phyloP scores from a whole-genome alignment of 1,140 invertebrate species.

The Drosophila azteca region DNA sequence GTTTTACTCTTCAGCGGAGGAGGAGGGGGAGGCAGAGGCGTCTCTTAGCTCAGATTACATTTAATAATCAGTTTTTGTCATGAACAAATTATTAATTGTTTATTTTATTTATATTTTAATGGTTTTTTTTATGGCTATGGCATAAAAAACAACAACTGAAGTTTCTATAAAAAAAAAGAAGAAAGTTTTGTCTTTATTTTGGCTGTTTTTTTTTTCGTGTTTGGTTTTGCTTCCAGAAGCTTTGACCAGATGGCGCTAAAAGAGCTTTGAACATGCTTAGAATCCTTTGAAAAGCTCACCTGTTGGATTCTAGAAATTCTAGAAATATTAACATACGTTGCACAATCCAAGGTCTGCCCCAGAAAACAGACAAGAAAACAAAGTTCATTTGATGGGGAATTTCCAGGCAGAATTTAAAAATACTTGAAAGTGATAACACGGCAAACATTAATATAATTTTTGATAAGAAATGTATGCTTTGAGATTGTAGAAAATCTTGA shows the following conservation, averaged over 20 bases:
- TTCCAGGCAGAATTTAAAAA: neutral
- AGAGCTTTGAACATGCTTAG: constrained; percentile 51
- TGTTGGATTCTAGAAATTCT: constrained; percentile 43
- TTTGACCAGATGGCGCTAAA: constrained; percentile 53
- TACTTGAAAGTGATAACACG: neutral
- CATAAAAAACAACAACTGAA: constrained; percentile 3
- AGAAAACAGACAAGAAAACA: neutral
- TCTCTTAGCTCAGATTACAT: constrained; percentile 31
- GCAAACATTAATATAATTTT: neutral
- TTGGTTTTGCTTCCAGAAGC: constrained; percentile 30
- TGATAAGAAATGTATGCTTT: constrained; percentile 3
- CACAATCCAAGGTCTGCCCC: no score
- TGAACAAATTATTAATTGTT: constrained; percentile 26
- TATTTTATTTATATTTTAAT: constrained; percentile 29
- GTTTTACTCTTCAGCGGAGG: constrained; percentile 6
- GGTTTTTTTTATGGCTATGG: constrained; percentile 44
- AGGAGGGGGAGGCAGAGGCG: no score
- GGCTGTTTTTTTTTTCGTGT: neutral
- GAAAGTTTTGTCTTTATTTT: constrained; percentile 9
- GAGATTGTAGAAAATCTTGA: no score
- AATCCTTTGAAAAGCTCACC: constrained; percentile 45
- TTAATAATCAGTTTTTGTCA: constrained; percentile 48
- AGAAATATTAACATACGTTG: neutral
- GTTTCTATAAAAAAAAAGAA: constrained; percentile 48
- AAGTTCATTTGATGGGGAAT: neutral